Evolutionary conservation across 2,113 vertebrate genomes (phyloP).

Genomic region (Crotophaga sulcirostris): DNA sequence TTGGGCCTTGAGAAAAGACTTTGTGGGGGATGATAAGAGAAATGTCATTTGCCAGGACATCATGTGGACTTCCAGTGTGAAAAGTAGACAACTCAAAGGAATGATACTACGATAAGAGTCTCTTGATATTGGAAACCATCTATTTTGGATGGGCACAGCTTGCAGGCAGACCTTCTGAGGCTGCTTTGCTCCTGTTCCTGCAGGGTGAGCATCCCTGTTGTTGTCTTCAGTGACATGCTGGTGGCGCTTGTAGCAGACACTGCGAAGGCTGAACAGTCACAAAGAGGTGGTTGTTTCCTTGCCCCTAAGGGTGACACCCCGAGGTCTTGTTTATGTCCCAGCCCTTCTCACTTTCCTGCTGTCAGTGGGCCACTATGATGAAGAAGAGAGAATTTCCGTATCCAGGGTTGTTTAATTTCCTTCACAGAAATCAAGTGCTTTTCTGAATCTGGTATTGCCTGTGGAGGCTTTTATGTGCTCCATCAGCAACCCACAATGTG

Average conservation of each 20-base stretch:
- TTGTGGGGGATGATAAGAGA: not conserved
- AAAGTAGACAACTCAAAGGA: not conserved
- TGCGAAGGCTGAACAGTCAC: not conserved
- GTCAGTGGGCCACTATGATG: not conserved
- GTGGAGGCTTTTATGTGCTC: not conserved
- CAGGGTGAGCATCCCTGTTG: not conserved
- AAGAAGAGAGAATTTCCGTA: not conserved
- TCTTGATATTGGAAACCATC: not conserved
- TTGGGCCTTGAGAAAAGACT: not conserved
- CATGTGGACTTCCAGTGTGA: not conserved
- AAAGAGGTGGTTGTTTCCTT: not conserved
- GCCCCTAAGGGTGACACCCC: not conserved
- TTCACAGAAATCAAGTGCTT: not conserved
- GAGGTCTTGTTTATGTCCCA: not conserved
- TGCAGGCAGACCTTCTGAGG: not conserved
- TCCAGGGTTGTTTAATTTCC: not conserved
- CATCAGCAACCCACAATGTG: not conserved
- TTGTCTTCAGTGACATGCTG: not conserved
- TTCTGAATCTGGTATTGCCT: not conserved
- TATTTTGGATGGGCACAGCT: not conserved
- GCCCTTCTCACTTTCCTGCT: not conserved
- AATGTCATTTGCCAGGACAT: not conserved
- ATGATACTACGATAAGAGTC: not conserved
- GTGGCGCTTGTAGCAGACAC: not conserved
- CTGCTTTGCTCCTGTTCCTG: not conserved